phyloP scores from a whole-genome alignment of 2,113 vertebrate genomes.

The Plotosus lineatus region DNA sequence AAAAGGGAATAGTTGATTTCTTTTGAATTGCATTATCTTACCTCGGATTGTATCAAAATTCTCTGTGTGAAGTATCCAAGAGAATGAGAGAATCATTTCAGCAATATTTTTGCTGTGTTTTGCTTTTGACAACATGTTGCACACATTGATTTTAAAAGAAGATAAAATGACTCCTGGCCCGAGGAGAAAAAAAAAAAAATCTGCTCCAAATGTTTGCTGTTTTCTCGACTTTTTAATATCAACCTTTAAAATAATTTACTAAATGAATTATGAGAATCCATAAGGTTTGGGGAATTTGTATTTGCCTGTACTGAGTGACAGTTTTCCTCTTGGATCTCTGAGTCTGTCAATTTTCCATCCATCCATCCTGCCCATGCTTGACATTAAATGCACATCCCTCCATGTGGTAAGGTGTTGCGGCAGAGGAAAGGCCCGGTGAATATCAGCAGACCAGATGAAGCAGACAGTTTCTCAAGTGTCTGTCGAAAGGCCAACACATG shows the following conservation, averaged over 20 bases:
- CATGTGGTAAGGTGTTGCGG: conserved; percentile 57
- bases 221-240: not conserved
- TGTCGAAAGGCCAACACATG: conserved; percentile 62
- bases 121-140: not conserved
- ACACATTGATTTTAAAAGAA: not conserved
- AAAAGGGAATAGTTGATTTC: conserved; percentile 27
- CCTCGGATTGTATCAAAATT: not conserved
- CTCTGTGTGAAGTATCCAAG: not conserved
- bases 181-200: conserved; percentile 4
- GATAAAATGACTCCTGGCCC: not conserved
- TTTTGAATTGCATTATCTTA: not conserved
- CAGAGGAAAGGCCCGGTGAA: conserved; percentile 66
- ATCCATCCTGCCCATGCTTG: conserved; percentile 56
- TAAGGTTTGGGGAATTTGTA: not conserved
- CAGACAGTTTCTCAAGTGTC: conserved; percentile 60
- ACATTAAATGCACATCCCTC: conserved; percentile 25
- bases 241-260: conserved; percentile 3
- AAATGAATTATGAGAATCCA: not conserved
- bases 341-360: conserved; percentile 58
- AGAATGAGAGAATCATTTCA: not conserved
- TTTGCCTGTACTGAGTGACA: not conserved
- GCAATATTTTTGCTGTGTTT: not conserved
- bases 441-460: conserved; percentile 70
- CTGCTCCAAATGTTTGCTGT: not conserved
- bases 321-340: conserved; percentile 24